A percentile compares a stretch with the other conserved stretches of the same genome.
Conservation (phyloP, 2,888 invertebrate species). For the Pristionchus fissidentatus region DNA sequence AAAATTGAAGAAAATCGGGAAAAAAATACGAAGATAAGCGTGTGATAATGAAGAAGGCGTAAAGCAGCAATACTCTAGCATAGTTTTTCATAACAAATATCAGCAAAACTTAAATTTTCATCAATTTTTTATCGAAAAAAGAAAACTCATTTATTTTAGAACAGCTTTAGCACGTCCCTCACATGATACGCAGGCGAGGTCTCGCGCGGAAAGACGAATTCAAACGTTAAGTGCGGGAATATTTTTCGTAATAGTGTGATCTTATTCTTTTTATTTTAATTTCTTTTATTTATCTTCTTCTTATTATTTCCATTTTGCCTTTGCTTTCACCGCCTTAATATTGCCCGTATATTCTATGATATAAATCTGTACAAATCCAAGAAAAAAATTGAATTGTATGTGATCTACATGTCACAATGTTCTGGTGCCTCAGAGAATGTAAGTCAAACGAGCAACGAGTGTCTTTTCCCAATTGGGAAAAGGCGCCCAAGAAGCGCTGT, state of each 20-base stretch:
- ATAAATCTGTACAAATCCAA: not conserved
- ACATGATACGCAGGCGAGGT: slow-evolving; percentile 22
- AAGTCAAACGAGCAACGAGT: too few species aligned
- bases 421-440: too few species aligned
- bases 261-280: not conserved
- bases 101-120: not conserved
- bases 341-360: not conserved
- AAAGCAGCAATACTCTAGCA: not conserved
- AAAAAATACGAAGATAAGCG: not conserved
- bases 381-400: not conserved
- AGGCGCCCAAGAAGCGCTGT: too few species aligned
- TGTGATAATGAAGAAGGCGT: not conserved
- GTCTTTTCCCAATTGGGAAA: too few species aligned
- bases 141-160: slow-evolving; percentile 12
- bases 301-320: not conserved
- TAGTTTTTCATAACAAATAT: not conserved
- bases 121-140: slow-evolving; percentile 9
- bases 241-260: slow-evolving; percentile 23
- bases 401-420: too few species aligned
- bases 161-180: not conserved
- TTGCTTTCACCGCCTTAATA: not conserved
- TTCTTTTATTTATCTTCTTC: not conserved
- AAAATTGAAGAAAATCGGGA: not conserved
- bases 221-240: slow-evolving; percentile 6
- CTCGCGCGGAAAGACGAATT: not conserved